Base-by-base conservation (phyloP, 2,888 invertebrate species). In the Frankliniella fusca region DNA sequence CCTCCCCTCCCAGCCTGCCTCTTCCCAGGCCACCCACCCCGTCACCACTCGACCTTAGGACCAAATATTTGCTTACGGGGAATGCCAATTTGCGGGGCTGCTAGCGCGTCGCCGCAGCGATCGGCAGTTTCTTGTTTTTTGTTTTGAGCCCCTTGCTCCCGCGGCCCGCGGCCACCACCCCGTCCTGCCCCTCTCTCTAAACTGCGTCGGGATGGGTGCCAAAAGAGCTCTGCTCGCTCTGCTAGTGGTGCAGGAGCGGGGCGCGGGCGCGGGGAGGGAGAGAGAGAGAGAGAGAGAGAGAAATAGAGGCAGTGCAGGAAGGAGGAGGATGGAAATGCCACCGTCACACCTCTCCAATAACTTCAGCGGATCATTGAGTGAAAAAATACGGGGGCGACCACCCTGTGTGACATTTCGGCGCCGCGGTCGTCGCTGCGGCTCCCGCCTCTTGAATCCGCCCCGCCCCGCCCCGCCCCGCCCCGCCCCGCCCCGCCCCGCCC, bases 371-470 rank as follows among this genome's bases (percentile, higher is more conserved):
- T 76, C 70, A 76, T 76, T 76, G 70, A 76, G 23, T 76, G 23
- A 76, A 76, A 76, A 76, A 76, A 76, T 76, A 76, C 70, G 70
- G 70, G 70, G 70, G 70, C 70, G 70, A 76, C 70, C 70, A 76
- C 70, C 70, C 70, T 12, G 70, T 23, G 12, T 76, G 70, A 76
- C 70, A 76, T 9, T 38, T 76, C 27, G 70, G 61, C 18, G 12
- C 61, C 61, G 15, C 61, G 70, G 70, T 27, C 23, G 12, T 23
- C 70, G 23, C n/a, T 3, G n/a, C 70, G 65, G 65, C 23, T 11
- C 23, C 23, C n/a, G n/a, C 8, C 70, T 27, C 70, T 70, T n/a
- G 8, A n/a, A 27, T 27, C 70, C 38, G 38, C 38, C 38, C 38
- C 38, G 38, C 38, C 38, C 38, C 38, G 38, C 38, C 38, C 38